These are phyloP conservation scores for Aselliscus stoliczkanus DNA, from an alignment of 2,797 vertebrate genomes.

Conservation along the genomic window DNA sequence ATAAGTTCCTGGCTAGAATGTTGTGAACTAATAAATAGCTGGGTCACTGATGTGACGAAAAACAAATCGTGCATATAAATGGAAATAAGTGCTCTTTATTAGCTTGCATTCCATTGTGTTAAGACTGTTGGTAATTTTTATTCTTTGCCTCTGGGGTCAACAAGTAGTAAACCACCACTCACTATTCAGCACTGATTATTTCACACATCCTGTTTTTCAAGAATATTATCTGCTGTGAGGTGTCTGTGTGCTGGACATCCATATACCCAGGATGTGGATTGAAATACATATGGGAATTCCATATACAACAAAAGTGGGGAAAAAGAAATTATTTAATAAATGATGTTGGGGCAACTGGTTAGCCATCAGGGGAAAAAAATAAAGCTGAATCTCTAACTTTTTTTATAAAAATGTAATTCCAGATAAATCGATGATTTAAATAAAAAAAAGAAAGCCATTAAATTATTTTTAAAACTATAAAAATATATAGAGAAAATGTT, in stretches of 20 bases:
- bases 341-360: background rate
- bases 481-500: background rate
- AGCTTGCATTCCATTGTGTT: background rate
- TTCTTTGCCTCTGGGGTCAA: constrained; percentile 14
- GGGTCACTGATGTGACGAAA: background rate
- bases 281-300: background rate
- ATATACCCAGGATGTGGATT: background rate
- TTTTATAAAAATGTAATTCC: background rate
- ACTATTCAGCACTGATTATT: background rate
- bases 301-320: background rate
- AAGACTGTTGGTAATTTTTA: background rate
- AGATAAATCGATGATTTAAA: constrained; percentile 15
- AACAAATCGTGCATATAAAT: background rate
- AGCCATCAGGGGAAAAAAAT: background rate
- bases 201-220: constrained; percentile 11
- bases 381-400: background rate
- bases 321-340: background rate
- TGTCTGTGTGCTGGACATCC: background rate
- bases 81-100: background rate
- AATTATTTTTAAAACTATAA: constrained; percentile 16
- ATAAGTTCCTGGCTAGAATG: constrained; percentile 13
- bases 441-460: constrained; percentile 20
- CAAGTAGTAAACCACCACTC: background rate
- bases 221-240: background rate
- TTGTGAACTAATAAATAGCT: background rate